Conservation (phyloP, 2,113 vertebrate genomes). For the Muscicapa adusta region DNA sequence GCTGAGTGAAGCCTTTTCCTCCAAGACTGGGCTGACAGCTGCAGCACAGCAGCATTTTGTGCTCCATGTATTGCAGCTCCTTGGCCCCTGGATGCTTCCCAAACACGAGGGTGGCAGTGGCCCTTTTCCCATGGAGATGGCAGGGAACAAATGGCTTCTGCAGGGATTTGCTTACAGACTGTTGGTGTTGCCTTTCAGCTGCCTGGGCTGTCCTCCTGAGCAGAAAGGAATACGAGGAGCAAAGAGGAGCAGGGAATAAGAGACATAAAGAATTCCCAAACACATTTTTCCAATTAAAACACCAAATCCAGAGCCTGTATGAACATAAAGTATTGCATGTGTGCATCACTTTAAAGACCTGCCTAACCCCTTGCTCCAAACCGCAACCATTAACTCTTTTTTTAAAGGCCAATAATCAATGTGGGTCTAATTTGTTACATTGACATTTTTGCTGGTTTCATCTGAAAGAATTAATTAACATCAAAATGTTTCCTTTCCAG, state of each 20-base stretch:
- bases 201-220: neutral
- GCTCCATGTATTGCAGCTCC: neutral
- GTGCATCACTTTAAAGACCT: constrained; percentile 50
- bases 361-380: constrained; percentile 48
- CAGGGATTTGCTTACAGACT: accelerated
- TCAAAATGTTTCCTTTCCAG: constrained; percentile 59
- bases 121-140: neutral
- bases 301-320: neutral
- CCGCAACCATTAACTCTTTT: constrained; percentile 60
- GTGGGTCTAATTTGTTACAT: constrained; percentile 70
- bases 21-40: neutral
- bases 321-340: neutral
- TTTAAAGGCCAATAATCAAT: constrained; percentile 75
- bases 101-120: accelerated
- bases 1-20: neutral
- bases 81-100: neutral
- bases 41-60: accelerated
- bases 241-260: neutral
- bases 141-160: neutral
- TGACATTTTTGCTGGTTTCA: constrained; percentile 74
- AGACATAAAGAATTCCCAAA: neutral
- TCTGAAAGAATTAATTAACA: constrained; percentile 72
- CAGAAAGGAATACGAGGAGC: neutral
- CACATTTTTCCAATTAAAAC: neutral
- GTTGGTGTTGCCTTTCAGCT: accelerated